phyloP scores from a whole-genome alignment of 1,140 invertebrate genomes.

The Heliothis subflexa region DNA sequence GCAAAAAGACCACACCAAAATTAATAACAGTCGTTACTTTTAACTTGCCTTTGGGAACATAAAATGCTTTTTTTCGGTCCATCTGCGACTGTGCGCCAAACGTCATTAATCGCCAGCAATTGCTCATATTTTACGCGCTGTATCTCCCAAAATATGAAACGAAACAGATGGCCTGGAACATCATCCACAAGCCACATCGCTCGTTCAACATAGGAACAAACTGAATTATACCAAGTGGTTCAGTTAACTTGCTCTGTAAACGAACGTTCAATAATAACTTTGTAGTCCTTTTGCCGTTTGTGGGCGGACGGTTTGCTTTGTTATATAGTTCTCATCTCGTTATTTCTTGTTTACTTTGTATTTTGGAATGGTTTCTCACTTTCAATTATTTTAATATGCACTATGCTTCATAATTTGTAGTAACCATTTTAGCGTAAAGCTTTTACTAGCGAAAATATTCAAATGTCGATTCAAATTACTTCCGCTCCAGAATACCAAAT shows the following conservation, averaged over 20 bases:
- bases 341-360: slow-evolving; percentile 9
- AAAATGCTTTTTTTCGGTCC: slow-evolving; percentile 23
- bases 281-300: slow-evolving; percentile 38
- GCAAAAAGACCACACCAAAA: neutral
- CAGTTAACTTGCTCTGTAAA: slow-evolving; percentile 44
- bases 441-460: no score
- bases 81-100: slow-evolving; percentile 33
- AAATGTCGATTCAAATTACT: no score
- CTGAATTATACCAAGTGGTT: slow-evolving; percentile 40
- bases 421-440: no score
- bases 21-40: slow-evolving; percentile 21
- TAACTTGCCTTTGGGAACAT: neutral
- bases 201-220: slow-evolving; percentile 33
- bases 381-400: neutral
- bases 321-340: slow-evolving; percentile 33
- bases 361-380: slow-evolving; percentile 20
- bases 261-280: slow-evolving; percentile 50
- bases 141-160: slow-evolving; percentile 19
- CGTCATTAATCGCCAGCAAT: slow-evolving; percentile 28
- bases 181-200: slow-evolving; percentile 26
- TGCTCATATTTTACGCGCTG: slow-evolving; percentile 36
- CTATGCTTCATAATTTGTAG: neutral
- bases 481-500: no score
- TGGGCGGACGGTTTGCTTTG: slow-evolving; percentile 44
- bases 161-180: neutral